Base-by-base conservation (phyloP, 2,888 invertebrate genomes). In the Cinara cedri region DNA sequence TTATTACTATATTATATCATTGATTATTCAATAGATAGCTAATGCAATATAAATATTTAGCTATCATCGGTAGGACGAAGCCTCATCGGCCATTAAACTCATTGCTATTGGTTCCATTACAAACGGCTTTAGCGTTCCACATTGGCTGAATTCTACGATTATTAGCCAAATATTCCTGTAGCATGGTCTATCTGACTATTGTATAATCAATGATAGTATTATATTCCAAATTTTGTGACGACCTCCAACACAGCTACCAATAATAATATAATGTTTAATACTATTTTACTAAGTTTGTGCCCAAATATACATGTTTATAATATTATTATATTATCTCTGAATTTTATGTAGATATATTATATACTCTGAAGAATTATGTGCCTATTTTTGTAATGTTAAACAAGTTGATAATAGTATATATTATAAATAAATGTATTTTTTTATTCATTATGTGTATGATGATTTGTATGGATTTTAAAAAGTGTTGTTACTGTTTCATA, bases 311-410 rank as follows among this genome's bases (percentile, higher is more conserved):
- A 44, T 4, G 44, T 44, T 8, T 46, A 10, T 10, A 13, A 46
- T 46, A 46, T 8, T 46, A 46, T 13, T 54, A 54, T 19, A 19
- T 54, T 54, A 19, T 54, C 3, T 19, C 19, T 54, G 8, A 54
- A 19, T 6, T n/a, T 54, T 9, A 44, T 65, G 44, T 42, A 63
- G n/a, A 19, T 65, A 55, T 70, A 54, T 42, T 70, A 55, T 57
- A 24, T 72, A 26, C 26, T 24, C 10, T 72, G 19, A 60, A 72
- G 26, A 72, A 26, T 62, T 55, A 74, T 74, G 72, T 74, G 72
- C 72, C 72, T 74, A 62, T 74, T 74, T 74, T 74, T 62, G 62
- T 74, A 74, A 62, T 51, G 34, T 57, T 62, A 62, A 74, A 63
- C 49, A 51, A 60, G 19, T 51, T 51, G 46, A 62, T 62, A 62